Conservation (phyloP, 2,888 invertebrate species). For the Mallateleia sp. region DNA sequence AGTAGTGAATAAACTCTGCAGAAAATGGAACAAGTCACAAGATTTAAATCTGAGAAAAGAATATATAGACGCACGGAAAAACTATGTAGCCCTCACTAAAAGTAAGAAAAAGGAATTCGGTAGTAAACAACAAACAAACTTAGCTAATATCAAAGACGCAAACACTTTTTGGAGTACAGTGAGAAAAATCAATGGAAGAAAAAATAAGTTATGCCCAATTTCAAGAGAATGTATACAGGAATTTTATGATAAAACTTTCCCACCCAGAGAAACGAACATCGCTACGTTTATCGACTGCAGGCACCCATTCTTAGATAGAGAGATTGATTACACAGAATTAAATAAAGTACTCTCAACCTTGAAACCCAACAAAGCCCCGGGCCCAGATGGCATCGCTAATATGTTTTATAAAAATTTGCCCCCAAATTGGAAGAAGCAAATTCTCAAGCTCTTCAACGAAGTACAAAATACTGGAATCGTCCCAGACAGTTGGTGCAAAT, state of each 20-base stretch:
- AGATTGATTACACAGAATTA: background rate
- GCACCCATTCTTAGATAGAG: background rate
- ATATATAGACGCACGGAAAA: background rate
- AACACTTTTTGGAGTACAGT: conserved; percentile 28
- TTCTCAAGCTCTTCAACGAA: conserved; percentile 54
- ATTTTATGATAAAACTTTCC: conserved; percentile 11
- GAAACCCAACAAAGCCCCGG: conserved; percentile 72
- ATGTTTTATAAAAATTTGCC: conserved; percentile 58
- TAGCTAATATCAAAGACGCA: conserved; percentile 1
- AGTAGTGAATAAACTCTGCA: no score
- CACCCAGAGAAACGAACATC: background rate
- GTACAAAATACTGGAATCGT: conserved; percentile 46
- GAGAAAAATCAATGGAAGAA: background rate
- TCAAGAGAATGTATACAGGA: background rate
- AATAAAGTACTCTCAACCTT: background rate
- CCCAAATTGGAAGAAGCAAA: background rate
- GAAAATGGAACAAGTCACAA: no score
- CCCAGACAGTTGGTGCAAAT: conserved; percentile 68
- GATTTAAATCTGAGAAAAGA: no score
- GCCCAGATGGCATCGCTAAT: conserved; percentile 70
- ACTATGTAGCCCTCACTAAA: background rate
- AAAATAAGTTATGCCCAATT: conserved; percentile 6
- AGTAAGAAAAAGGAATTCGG: background rate
- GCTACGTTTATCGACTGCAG: background rate
- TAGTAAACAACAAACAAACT: background rate